A percentile compares a stretch with the other conserved stretches of the same genome.
Conservation (phyloP, 2,113 vertebrate species). For the Bolborhynchus lineola region DNA sequence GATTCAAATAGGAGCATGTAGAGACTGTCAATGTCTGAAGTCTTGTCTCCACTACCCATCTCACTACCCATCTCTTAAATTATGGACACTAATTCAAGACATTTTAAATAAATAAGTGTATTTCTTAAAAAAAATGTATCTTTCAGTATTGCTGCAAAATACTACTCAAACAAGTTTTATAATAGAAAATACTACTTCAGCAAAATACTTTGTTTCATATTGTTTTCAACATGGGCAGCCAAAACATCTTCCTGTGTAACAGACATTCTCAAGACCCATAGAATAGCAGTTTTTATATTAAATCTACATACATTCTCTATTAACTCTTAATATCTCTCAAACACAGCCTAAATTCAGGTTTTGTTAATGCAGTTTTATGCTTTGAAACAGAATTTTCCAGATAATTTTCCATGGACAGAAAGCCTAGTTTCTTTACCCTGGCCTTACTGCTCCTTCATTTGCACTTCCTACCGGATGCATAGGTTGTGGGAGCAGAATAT, state of each 20-base stretch:
- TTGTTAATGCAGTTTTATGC: fast-evolving
- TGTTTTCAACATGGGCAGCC: not conserved
- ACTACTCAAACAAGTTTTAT: not conserved
- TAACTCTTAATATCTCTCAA: not conserved
- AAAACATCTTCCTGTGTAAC: not conserved
- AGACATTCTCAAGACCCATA: not conserved
- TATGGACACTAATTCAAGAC: not conserved
- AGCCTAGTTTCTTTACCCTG: not conserved
- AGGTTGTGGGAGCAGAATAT: not conserved
- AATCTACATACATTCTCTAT: not conserved
- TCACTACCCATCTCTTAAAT: not conserved
- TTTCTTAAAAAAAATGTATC: not conserved
- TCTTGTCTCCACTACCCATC: fast-evolving
- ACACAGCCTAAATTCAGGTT: not conserved
- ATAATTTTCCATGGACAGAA: not conserved
- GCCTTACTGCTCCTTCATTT: not conserved
- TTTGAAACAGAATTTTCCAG: not conserved
- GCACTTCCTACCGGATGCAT: not conserved
- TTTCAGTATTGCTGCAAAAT: not conserved
- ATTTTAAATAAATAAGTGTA: not conserved
- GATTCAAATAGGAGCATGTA: not conserved
- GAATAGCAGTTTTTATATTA: not conserved
- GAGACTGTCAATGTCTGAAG: not conserved
- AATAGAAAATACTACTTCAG: not conserved
- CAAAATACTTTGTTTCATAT: not conserved